These are phyloP conservation scores for Laticauda laticaudata DNA, from an alignment of 2,113 vertebrate genomes.

Conservation along the genomic window DNA sequence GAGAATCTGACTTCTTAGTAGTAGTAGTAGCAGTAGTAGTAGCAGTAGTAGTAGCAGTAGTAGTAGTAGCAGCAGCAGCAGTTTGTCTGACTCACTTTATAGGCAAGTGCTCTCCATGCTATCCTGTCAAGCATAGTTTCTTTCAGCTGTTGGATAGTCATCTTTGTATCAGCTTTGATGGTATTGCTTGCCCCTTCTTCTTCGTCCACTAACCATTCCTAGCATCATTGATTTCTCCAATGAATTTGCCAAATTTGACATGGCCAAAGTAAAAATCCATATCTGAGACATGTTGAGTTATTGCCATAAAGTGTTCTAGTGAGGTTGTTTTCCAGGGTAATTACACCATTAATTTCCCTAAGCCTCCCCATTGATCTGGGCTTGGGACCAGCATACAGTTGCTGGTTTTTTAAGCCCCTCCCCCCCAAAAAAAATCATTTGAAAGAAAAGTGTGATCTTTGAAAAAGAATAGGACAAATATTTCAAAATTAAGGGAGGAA, in stretches of 20 bases:
- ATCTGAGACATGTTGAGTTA: background rate
- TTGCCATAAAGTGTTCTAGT: background rate
- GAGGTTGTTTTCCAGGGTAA: background rate
- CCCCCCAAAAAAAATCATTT: background rate
- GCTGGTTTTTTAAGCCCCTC: background rate
- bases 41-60: no score
- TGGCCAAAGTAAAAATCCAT: background rate
- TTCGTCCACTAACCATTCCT: background rate
- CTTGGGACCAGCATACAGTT: background rate
- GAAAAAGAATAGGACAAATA: background rate
- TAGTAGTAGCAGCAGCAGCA: no score
- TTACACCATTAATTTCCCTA: background rate
- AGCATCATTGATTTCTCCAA: background rate
- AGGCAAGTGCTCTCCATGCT: background rate
- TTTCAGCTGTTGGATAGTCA: background rate
- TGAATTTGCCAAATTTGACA: background rate
- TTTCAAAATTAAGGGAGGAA: background rate
- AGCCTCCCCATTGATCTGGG: background rate
- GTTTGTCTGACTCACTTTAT: background rate
- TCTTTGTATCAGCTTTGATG: background rate
- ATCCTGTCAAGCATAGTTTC: background rate
- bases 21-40: no score
- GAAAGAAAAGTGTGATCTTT: background rate
- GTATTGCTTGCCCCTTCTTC: background rate
- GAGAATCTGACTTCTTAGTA: background rate